phyloP scores from a whole-genome alignment of 2,888 invertebrate genomes.

The Drosophila neonasuta region DNA sequence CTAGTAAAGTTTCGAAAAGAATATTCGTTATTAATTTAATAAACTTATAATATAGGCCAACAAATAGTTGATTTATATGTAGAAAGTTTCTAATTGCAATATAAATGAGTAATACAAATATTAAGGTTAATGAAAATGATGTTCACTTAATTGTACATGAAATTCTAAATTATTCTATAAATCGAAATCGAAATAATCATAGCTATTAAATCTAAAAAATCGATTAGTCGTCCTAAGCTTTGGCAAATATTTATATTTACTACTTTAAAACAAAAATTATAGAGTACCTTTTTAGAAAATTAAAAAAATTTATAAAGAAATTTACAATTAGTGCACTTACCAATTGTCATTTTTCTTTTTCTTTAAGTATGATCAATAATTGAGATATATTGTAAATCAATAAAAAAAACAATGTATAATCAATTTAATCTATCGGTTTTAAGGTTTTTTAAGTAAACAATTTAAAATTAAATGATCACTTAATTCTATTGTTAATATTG shows the following conservation, averaged over 20 bases:
- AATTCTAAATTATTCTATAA: slow-evolving; percentile 71
- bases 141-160: slow-evolving; percentile 58
- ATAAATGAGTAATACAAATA: slow-evolving; percentile 32
- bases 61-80: slow-evolving; percentile 1
- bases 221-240: slow-evolving; percentile 4
- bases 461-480: no score
- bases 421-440: no score
- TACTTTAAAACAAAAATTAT: background rate
- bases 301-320: background rate
- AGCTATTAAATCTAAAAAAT: slow-evolving; percentile 8
- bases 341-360: background rate
- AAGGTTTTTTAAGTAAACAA: no score
- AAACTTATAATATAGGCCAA: slow-evolving; percentile 8
- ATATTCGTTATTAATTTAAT: slow-evolving; percentile 3
- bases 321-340: background rate
- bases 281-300: background rate
- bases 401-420: no score
- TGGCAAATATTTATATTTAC: background rate
- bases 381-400: no score
- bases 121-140: slow-evolving; percentile 38
- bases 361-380: no score
- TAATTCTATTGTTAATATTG: no score
- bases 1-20: slow-evolving; percentile 2
- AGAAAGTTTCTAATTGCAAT: slow-evolving; percentile 18
- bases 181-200: slow-evolving; percentile 21